Conservation (phyloP, 2,888 invertebrate species). For the Euzetes globulus region DNA sequence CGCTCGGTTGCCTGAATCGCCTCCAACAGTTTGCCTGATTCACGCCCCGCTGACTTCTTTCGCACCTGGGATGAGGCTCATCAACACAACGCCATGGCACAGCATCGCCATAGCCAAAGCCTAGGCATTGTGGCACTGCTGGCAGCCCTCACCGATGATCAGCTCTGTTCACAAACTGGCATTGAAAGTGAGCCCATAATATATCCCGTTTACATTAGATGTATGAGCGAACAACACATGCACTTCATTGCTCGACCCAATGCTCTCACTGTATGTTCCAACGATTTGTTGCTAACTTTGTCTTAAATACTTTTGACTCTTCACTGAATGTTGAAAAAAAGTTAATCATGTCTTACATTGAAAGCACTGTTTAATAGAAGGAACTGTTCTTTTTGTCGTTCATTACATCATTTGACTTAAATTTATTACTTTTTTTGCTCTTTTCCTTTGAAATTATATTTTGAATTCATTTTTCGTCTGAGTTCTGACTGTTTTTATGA, state of each 20-base stretch:
- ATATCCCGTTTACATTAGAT: background rate
- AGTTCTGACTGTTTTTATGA: background rate
- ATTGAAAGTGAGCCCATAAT: constrained; percentile 18
- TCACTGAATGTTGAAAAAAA: background rate
- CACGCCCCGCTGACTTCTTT: constrained; percentile 28
- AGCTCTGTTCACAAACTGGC: background rate
- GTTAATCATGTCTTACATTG: background rate
- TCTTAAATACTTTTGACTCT: background rate
- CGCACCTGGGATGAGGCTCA: constrained; percentile 24
- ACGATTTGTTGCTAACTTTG: background rate
- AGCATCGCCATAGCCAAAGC: background rate
- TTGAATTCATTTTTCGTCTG: background rate
- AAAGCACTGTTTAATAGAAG: background rate
- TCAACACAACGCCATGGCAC: constrained; percentile 1
- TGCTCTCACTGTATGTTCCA: background rate
- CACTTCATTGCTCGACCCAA: background rate
- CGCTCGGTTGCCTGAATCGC: background rate
- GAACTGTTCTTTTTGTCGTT: constrained; percentile 7
- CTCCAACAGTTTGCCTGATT: constrained; percentile 27
- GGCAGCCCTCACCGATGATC: background rate
- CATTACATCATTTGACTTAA: constrained; percentile 22
- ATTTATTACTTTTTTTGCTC: constrained; percentile 1
- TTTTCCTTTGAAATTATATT: background rate
- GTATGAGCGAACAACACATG: background rate
- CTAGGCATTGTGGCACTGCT: background rate